Base-by-base conservation (phyloP, 1,140 invertebrate genomes). In the Drosophila equinoxialis region DNA sequence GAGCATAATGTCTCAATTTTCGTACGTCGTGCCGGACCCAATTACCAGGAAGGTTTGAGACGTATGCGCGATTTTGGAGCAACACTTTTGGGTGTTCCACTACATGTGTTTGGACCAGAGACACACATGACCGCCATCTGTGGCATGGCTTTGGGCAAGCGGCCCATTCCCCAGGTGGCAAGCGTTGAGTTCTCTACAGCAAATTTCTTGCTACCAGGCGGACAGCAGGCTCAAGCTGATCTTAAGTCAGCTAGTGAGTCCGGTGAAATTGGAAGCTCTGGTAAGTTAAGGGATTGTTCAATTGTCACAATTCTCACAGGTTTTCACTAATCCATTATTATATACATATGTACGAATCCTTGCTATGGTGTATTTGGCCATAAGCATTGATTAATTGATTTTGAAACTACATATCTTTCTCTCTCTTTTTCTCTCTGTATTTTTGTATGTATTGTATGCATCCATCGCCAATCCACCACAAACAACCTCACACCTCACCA, bases 51-150 rank as follows among this genome's bases (percentile, higher is more conserved):
- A 93, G 98, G 98, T 10, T 93, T 99, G 4, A 96, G 97, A 82
- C 95, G 96, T 81, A 97, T 98, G 94, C 94, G 97, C 1, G 97
- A 98, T 92, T 96, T 97, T 91, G 98, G 98, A 39, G 95, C 97
- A 81, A 96, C 96, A 17, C 94, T 51, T 3, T 11, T 99, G 20
- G 96, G 96, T 57, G 97, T 99, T 85, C 98, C 98, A 0, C 95
- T 99, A 74, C 95, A 96, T 90, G 99, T 99, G 30, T 99, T 99
- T 92, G 99, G 99, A 0, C 99, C 99, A 0, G 99, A 99, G 93
- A 99, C 98, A 8, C 99, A 99, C 92, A 99, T 99, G 99, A 99
- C 99, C 0, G 96, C 98, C 8, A 99, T 99, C 90, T 99, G 99
- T 72, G 98, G 98, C 10, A 98, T 99, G 95, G 99, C 99, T 1